Evolutionary conservation across 1,140 invertebrate species (phyloP), one percentile per base, ranked within the genome.

Genomic region (Dendroctonus valens): DNA sequence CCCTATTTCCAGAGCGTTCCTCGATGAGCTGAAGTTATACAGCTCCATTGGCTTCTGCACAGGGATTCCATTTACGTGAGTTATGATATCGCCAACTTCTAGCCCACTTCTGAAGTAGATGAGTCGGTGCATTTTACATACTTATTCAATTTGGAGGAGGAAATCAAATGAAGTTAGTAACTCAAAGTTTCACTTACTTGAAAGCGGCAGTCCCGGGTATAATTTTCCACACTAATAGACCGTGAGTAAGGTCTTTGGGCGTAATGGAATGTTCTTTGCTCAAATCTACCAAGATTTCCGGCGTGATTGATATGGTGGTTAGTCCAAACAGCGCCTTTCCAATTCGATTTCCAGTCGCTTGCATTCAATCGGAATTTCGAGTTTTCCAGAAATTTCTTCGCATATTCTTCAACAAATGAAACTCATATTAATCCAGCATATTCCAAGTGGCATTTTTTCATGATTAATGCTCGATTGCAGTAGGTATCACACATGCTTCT

Each of bases 201-300:
- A 92, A 84, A n/a, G 93, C 93, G 0, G 94, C 93, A 15, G 93
- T 96, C 40, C 89, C 90, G 6, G 88, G 77, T 14, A 92, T 88
- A 3, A 96, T 89, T 82, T 89, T 91, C 88, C 90, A 93, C 0
- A 96, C 86, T 2, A 96, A 77, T 50, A 96, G 91, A 1, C 94
- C 94, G 73, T 90, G 82, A 8, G 79, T 80, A 0, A 95, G 78
- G 59, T 87, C 82, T 39, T 75, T 72, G 5, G 87, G 82, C 55
- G 87, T 77, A 46, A 68, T 66, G 51, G 68, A 59, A 61, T 73
- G 68, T 46, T 71, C 59, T 69, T 68, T 72, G 62, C 86, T 81
- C 68, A 96, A 75, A 72, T 94, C 89, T 61, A 82, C 80, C 0
- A 95, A 78, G 41, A 96, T 88, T 68, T 89, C 85, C 0, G 88